phyloP scores from a whole-genome alignment of 2,888 invertebrate genomes.

The Hypena proboscidalis region DNA sequence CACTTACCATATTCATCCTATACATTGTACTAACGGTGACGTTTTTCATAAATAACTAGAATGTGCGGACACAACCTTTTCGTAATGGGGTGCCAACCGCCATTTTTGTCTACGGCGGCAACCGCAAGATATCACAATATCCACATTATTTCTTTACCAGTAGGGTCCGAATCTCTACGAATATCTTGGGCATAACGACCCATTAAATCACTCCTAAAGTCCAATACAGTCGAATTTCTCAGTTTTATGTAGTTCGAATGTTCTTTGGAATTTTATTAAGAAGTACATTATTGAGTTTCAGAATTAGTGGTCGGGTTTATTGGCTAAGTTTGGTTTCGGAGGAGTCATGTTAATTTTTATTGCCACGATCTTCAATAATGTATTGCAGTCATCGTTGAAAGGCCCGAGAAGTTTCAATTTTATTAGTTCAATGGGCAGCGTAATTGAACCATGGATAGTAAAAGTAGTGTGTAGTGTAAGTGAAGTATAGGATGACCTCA shows the following conservation, averaged over 20 bases:
- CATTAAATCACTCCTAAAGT: slow-evolving; percentile 21
- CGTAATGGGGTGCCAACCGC: slow-evolving; percentile 10
- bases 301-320: slow-evolving; percentile 16
- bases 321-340: slow-evolving; percentile 4
- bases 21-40: slow-evolving; percentile 5
- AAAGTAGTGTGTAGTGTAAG: no score
- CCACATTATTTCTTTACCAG: slow-evolving; percentile 16
- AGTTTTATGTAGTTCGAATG: slow-evolving; percentile 23
- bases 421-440: no score
- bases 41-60: slow-evolving; percentile 19
- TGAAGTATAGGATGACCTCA: no score
- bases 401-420: no score
- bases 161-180: slow-evolving; percentile 18
- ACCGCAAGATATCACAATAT: slow-evolving; percentile 17
- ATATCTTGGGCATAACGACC: slow-evolving; percentile 18
- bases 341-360: slow-evolving; percentile 8
- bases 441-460: no score
- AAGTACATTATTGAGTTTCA: slow-evolving; percentile 15
- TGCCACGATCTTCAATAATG: background rate
- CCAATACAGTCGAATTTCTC: slow-evolving; percentile 20
- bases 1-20: slow-evolving; percentile 10
- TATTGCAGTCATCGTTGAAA: background rate
- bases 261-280: slow-evolving; percentile 19
- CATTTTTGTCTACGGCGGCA: slow-evolving; percentile 19
- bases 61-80: slow-evolving; percentile 15